Conservation (phyloP, 2,888 invertebrate species). For the Oxyscelio sp. region DNA sequence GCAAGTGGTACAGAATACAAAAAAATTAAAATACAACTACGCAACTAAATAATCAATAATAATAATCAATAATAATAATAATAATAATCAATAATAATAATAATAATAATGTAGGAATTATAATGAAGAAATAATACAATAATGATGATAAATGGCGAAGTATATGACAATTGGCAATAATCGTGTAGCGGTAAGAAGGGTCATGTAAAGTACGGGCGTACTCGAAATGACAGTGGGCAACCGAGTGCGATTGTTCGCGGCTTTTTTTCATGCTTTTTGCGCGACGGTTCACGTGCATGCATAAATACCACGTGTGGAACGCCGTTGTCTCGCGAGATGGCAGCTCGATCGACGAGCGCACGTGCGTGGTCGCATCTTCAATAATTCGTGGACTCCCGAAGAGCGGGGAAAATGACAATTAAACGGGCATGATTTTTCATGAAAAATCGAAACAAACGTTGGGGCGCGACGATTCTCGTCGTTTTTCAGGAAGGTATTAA, state of each 20-base stretch:
- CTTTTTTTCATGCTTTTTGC: constrained; percentile 27
- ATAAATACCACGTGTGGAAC: constrained; percentile 32
- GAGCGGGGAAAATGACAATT: constrained; percentile 18
- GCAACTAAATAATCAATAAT: constrained; percentile 65
- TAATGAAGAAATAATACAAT: constrained; percentile 58
- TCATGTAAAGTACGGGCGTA: constrained; percentile 39
- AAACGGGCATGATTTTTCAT: constrained; percentile 42
- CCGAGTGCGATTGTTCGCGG: constrained; percentile 67
- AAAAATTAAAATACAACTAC: constrained; percentile 72
- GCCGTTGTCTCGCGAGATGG: constrained; percentile 5
- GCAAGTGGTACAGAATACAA: constrained; percentile 68
- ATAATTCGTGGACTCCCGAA: constrained; percentile 25
- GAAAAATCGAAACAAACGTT: constrained; percentile 33
- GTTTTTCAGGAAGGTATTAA: constrained; percentile 16
- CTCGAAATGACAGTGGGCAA: constrained; percentile 64
- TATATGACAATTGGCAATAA: constrained; percentile 60
- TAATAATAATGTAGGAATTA: constrained; percentile 60
- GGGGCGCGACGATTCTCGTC: constrained; percentile 45
- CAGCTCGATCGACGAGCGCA: neutral
- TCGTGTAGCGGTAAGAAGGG: constrained; percentile 52
- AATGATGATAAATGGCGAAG: constrained; percentile 63
- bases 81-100: too few relatives aligned
- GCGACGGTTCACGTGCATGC: constrained; percentile 36
- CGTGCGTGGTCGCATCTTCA: neutral
- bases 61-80: constrained; percentile 57